Conservation (phyloP, 2,113 vertebrate genomes). For the Myiagra hebetior region DNA sequence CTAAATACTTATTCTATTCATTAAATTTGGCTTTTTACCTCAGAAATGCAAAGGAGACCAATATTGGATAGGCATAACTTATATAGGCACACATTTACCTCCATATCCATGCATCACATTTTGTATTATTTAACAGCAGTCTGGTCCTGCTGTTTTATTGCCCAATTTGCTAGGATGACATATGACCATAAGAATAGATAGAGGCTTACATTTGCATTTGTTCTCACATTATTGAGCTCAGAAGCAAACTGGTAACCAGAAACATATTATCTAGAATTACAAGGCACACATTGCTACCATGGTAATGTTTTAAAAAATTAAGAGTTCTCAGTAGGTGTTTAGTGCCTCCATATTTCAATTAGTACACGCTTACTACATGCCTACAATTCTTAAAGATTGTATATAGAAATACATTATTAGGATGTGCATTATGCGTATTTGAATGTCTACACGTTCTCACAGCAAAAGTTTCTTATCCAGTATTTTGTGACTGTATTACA, state of each 20-base stretch:
- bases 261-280: slow-evolving; percentile 58
- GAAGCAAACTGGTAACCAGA: slow-evolving; percentile 53
- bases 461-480: not conserved
- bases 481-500: not conserved
- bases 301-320: slow-evolving; percentile 53
- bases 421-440: not conserved
- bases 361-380: not conserved
- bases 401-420: not conserved
- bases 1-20: not conserved
- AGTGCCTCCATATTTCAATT: slow-evolving; percentile 59
- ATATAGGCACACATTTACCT: not conserved
- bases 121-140: slow-evolving; percentile 58
- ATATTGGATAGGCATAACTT: not conserved
- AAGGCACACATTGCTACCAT: not conserved
- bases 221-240: not conserved
- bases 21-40: not conserved
- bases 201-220: slow-evolving; percentile 28
- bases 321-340: slow-evolving; percentile 35
- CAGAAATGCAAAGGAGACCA: not conserved
- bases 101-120: not conserved
- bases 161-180: slow-evolving; percentile 35
- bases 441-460: not conserved
- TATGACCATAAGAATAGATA: slow-evolving; percentile 26
- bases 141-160: slow-evolving; percentile 55
- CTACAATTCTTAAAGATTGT: not conserved